Conservation (phyloP, 2,113 vertebrate genomes). For the Oryzias celebensis region DNA sequence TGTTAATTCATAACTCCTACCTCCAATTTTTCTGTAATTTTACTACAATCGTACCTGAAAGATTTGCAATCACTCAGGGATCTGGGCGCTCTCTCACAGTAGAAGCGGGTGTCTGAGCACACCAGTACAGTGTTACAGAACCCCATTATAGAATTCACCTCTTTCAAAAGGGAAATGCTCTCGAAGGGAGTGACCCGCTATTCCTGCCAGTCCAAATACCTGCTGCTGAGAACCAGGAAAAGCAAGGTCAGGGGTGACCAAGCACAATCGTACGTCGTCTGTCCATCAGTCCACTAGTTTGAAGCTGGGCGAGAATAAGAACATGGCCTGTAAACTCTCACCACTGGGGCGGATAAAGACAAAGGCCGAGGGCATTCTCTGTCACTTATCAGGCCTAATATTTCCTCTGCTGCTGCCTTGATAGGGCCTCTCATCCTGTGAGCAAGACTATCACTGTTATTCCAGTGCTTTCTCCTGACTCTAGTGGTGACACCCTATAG, state of each 20-base stretch:
- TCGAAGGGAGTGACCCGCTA: conserved; percentile 62
- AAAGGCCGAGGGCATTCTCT: conserved; percentile 55
- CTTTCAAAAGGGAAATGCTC: conserved; percentile 67
- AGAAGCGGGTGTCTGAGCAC: conserved; percentile 8
- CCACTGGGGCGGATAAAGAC: conserved; percentile 42
- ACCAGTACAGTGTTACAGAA: conserved; percentile 25
- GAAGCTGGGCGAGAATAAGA: conserved; percentile 52
- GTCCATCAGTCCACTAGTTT: conserved; percentile 51
- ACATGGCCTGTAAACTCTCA: conserved; percentile 32
- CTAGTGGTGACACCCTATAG: conserved; percentile 64
- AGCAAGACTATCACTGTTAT: conserved; percentile 71
- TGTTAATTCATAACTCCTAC: conserved; percentile 15
- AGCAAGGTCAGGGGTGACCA: conserved; percentile 64
- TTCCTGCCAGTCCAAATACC: conserved; percentile 74
- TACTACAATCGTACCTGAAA: too few relatives aligned
- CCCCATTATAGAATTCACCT: conserved; percentile 58
- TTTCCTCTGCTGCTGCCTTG: conserved; percentile 67
- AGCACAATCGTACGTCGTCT: conserved; percentile 70
- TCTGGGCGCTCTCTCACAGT: not conserved
- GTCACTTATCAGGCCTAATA: conserved; percentile 67
- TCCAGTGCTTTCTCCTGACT: conserved; percentile 60
- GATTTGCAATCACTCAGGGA: not conserved
- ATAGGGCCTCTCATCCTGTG: conserved; percentile 69
- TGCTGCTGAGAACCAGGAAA: conserved; percentile 75
- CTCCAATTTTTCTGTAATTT: not conserved